Conservation (phyloP, 2,113 vertebrate species). For the Propithecus coquereli region DNA sequence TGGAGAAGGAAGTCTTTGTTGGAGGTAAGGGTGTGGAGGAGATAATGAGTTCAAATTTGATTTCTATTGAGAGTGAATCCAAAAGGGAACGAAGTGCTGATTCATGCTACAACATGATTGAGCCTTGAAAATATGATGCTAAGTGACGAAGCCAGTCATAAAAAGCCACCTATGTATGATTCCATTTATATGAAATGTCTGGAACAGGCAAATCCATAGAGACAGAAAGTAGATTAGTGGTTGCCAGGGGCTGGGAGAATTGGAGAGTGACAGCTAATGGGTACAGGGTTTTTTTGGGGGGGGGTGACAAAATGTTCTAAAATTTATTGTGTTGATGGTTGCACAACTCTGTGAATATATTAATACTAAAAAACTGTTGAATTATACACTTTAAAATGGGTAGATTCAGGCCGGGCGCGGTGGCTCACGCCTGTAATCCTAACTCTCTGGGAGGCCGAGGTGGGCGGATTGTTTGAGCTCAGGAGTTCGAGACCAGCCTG, state of each 20-base stretch:
- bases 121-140: neutral
- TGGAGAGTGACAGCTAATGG: neutral
- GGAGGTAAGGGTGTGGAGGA: neutral
- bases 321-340: neutral
- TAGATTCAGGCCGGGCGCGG: no score
- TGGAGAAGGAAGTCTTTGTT: neutral
- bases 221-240: neutral
- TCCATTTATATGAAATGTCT: neutral
- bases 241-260: neutral
- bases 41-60: neutral
- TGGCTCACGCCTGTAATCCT: no score
- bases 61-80: neutral
- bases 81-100: neutral
- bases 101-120: neutral
- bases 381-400: slow-evolving; percentile 9
- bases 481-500: no score
- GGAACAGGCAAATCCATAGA: neutral
- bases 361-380: neutral
- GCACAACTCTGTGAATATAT: neutral
- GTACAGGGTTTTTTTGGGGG: neutral
- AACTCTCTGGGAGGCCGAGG: no score
- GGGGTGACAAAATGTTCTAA: neutral
- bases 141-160: neutral
- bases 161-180: neutral
- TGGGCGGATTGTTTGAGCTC: no score